Percentiles rank a stretch among this genome's conserved stretches.
phyloP scores from a whole-genome alignment of 2,797 vertebrate species.

The Enteromius mattozi region DNA sequence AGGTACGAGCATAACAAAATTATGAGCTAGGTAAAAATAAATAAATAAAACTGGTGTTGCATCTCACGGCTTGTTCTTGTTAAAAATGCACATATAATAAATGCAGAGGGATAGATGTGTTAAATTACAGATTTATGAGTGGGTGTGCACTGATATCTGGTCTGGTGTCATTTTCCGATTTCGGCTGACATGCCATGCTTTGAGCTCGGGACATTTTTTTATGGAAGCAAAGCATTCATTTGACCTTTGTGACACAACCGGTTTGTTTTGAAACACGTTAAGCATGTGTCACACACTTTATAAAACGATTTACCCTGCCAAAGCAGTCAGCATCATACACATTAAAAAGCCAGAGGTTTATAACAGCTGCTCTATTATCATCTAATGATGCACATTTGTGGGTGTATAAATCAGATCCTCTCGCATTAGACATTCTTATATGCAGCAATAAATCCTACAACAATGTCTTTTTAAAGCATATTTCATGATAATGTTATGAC shows the following conservation, averaged over 20 bases:
- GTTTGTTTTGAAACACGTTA: background rate
- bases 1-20: background rate
- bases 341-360: constrained; percentile 11
- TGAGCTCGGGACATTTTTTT: background rate
- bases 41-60: background rate
- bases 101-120: background rate
- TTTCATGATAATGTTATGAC: background rate
- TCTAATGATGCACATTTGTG: constrained; percentile 8
- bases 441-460: background rate
- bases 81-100: background rate
- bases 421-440: background rate
- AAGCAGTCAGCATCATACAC: background rate
- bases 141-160: background rate
- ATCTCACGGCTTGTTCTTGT: background rate
- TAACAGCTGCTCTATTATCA: constrained; percentile 23
- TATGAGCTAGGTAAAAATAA: background rate
- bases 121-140: background rate
- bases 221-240: background rate
- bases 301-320: background rate
- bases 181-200: background rate
- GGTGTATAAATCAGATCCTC: background rate
- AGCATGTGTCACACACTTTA: background rate
- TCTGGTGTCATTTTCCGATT: background rate
- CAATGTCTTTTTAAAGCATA: background rate
- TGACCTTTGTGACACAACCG: background rate